A percentile compares a stretch with the other conserved stretches of the same genome.
phyloP scores from a whole-genome alignment of 2,113 vertebrate species.

The Cygnus atratus region DNA sequence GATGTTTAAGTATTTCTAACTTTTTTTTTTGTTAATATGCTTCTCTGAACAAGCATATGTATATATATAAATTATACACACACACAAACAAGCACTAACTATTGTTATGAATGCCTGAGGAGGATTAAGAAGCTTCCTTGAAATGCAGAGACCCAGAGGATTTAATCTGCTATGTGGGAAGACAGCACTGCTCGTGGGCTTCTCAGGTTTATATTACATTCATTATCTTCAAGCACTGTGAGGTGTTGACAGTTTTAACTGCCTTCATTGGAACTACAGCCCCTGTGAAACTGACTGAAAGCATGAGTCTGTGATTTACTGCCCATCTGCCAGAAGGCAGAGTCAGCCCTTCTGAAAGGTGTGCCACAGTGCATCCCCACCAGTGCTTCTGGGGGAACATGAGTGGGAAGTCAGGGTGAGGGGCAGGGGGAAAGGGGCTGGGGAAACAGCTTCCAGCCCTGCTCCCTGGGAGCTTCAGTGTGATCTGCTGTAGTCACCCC shows the following conservation, averaged over 20 bases:
- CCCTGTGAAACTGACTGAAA: background rate
- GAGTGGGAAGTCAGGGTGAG: background rate
- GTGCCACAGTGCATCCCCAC: background rate
- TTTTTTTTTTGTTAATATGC: slow-evolving; percentile 5
- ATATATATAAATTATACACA: background rate
- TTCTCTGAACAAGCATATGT: background rate
- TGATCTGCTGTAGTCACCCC: accelerated
- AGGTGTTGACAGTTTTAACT: slow-evolving; percentile 62
- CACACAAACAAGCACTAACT: background rate
- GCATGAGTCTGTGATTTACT: background rate
- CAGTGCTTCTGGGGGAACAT: background rate
- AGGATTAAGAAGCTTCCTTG: slow-evolving; percentile 12
- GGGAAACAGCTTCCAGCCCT: background rate
- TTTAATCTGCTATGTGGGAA: slow-evolving; percentile 18
- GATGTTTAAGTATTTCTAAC: background rate
- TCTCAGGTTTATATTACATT: slow-evolving; percentile 36
- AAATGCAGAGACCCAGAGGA: background rate
- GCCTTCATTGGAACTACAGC: background rate
- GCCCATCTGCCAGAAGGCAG: slow-evolving; percentile 13
- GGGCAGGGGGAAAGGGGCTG: no score
- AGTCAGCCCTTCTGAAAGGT: background rate
- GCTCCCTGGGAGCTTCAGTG: background rate
- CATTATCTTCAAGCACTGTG: slow-evolving; percentile 42
- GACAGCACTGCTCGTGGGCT: background rate
- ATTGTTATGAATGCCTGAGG: background rate